Percentiles rank a stretch among this genome's conserved stretches.
Evolutionary conservation across 2,888 invertebrate species (phyloP).

Genomic region (Drosophila melanocephala): DNA sequence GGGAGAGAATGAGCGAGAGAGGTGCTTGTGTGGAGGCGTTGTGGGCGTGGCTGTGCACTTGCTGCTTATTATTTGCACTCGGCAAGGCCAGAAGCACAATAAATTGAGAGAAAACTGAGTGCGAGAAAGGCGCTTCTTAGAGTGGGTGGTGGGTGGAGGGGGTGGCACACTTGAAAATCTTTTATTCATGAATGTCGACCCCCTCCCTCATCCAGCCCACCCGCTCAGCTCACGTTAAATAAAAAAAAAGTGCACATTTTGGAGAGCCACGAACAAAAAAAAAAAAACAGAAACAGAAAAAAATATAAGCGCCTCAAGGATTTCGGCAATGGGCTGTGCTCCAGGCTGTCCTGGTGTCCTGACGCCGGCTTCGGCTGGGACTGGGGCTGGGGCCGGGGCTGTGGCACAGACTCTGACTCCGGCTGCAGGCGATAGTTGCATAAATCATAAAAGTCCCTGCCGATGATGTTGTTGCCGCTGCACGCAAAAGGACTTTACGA

Average conservation of each 20-base stretch:
- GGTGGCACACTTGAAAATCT: slow-evolving; percentile 70
- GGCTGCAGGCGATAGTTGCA: slow-evolving; percentile 81
- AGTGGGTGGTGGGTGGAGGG: neutral
- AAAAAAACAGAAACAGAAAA: slow-evolving; percentile 4
- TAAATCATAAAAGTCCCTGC: slow-evolving; percentile 77
- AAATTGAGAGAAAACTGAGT: slow-evolving; percentile 60
- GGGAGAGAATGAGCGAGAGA: slow-evolving; percentile 8
- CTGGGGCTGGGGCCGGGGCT: neutral
- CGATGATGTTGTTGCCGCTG: slow-evolving; percentile 38
- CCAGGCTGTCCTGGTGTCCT: slow-evolving; percentile 14
- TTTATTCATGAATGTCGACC: slow-evolving; percentile 74
- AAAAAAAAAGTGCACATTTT: slow-evolving; percentile 81
- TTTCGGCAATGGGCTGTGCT: slow-evolving; percentile 67
- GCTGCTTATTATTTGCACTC: slow-evolving; percentile 81
- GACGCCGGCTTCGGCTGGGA: slow-evolving; percentile 16
- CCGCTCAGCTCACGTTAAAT: neutral
- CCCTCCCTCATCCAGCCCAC: neutral
- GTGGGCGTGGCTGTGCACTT: slow-evolving; percentile 63
- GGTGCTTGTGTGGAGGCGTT: slow-evolving; percentile 48
- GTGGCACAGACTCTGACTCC: slow-evolving; percentile 15
- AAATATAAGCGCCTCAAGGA: slow-evolving; percentile 64
- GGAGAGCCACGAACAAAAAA: slow-evolving; percentile 62
- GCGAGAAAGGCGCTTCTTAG: slow-evolving; percentile 3
- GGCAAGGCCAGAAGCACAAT: slow-evolving; percentile 81
- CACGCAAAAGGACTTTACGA: slow-evolving; percentile 77